phyloP scores from a whole-genome alignment of 2,888 invertebrate species.

The Himalopsyche tibetana region DNA sequence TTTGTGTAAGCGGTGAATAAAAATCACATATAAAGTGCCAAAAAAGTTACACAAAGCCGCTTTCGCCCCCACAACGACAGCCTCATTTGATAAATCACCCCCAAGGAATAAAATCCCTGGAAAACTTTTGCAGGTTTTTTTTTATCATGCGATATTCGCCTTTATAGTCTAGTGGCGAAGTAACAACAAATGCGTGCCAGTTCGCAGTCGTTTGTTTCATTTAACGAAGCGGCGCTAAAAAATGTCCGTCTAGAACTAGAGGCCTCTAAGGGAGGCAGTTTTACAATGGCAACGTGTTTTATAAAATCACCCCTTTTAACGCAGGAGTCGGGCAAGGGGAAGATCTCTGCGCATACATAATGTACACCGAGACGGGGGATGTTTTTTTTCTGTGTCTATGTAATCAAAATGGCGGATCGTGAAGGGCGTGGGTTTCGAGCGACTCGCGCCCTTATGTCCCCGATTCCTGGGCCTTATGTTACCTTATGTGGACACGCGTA shows the following conservation, averaged over 20 bases:
- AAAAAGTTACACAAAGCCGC: conserved; percentile 19
- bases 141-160: conserved; percentile 54
- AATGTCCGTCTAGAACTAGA: conserved; percentile 54
- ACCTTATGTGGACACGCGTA: conserved; percentile 61
- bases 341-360: conserved; percentile 65
- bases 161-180: conserved; percentile 14
- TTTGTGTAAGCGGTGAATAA: conserved; percentile 53
- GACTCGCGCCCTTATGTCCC: conserved; percentile 52
- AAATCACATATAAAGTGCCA: conserved; percentile 47
- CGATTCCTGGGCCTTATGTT: conserved; percentile 53
- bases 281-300: conserved; percentile 65
- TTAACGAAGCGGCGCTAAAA: conserved; percentile 57
- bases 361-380: conserved; percentile 62
- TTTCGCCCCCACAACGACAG: conserved; percentile 60
- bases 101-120: conserved; percentile 63
- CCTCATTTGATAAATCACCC: conserved; percentile 66
- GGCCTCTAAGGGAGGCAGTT: conserved; percentile 61
- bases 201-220: conserved; percentile 47
- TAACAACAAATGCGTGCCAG: conserved; percentile 47
- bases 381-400: conserved; percentile 60
- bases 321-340: conserved; percentile 61
- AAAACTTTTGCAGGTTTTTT: conserved; percentile 45
- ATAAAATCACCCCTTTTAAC: conserved; percentile 65
- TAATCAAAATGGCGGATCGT: conserved; percentile 65
- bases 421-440: conserved; percentile 49